Percentiles rank a stretch among this genome's conserved stretches.
Conservation (phyloP, 2,888 invertebrate species). For the Lathronympha strigana region DNA sequence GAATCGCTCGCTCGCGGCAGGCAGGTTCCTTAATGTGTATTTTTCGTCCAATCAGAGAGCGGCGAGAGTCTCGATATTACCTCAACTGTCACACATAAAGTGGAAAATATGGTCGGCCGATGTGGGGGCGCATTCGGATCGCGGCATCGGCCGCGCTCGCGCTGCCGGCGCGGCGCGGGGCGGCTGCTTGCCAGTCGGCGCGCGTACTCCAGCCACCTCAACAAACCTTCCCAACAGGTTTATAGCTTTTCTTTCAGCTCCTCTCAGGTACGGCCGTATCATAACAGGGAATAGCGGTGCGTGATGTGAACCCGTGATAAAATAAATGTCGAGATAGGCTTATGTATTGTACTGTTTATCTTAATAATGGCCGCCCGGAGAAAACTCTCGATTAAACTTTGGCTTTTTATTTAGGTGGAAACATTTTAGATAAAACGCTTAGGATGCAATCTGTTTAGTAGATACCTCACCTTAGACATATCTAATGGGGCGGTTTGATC, state of each 20-base stretch:
- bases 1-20: conserved; percentile 82
- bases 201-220: conserved; percentile 74
- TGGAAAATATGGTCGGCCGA: conserved; percentile 85
- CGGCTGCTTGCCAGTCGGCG: conserved; percentile 46
- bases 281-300: conserved; percentile 84
- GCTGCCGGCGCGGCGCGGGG: conserved; percentile 54
- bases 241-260: conserved; percentile 85
- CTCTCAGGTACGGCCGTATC: conserved; percentile 84
- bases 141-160: conserved; percentile 52
- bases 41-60: conserved; percentile 85
- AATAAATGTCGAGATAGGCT: conserved; percentile 85
- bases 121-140: conserved; percentile 66
- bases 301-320: conserved; percentile 85
- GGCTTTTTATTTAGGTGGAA: conserved; percentile 58
- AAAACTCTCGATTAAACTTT: conserved; percentile 81
- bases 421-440: conserved; percentile 44
- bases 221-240: conserved; percentile 82
- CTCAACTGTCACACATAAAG: conserved; percentile 86
- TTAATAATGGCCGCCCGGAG: conserved; percentile 82
- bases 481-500: neutral
- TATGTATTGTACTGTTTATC: conserved; percentile 85
- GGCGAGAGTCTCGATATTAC: conserved; percentile 85
- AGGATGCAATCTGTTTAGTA: conserved; percentile 33
- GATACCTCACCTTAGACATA: neutral
- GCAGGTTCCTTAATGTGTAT: conserved; percentile 85